These are phyloP conservation scores for Glaucidium brasilianum DNA, from an alignment of 2,113 vertebrate genomes.

Conservation along the genomic window DNA sequence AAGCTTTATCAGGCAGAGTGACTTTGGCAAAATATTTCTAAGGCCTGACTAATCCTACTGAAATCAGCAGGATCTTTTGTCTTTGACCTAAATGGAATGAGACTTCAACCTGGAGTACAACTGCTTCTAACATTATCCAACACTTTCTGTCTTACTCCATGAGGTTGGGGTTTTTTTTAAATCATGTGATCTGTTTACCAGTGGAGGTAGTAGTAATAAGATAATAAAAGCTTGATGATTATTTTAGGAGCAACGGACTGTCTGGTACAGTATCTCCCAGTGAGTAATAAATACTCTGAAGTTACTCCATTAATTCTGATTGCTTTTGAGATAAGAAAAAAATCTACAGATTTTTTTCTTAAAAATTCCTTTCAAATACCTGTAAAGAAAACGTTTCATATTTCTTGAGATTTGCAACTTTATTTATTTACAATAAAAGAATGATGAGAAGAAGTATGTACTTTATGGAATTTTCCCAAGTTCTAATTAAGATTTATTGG, in stretches of 20 bases:
- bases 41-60: neutral
- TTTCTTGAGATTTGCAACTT: neutral
- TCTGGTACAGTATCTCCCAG: slow-evolving; percentile 34
- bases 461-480: neutral
- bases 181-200: neutral
- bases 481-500: neutral
- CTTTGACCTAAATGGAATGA: neutral
- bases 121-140: neutral
- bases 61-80: slow-evolving; percentile 18
- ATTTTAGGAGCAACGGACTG: neutral
- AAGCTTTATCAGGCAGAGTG: neutral
- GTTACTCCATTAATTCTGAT: slow-evolving; percentile 28
- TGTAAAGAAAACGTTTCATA: neutral
- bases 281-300: slow-evolving; percentile 43
- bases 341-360: neutral
- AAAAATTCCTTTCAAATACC: neutral
- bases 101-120: neutral
- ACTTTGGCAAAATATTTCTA: neutral
- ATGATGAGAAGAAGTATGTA: neutral
- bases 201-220: neutral
- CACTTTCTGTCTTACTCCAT: neutral
- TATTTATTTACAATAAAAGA: neutral
- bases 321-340: slow-evolving; percentile 16
- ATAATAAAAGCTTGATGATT: slow-evolving; percentile 4
- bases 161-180: neutral